Conservation (phyloP, 2,888 invertebrate genomes). For the Heterodera filipjevi region DNA sequence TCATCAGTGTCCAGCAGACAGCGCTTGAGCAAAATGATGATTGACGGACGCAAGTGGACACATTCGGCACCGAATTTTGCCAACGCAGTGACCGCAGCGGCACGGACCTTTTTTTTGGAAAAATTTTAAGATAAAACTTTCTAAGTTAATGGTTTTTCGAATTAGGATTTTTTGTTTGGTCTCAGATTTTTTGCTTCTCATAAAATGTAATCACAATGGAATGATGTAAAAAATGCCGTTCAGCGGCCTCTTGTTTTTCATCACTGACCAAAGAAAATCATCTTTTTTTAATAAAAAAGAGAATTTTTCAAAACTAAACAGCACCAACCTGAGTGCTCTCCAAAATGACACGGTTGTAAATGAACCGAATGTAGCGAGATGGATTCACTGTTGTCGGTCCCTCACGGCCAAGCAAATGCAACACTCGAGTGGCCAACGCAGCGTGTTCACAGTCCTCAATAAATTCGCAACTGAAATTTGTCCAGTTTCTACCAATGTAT, state of each 20-base stretch:
- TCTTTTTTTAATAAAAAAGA: too few species aligned
- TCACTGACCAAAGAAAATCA: constrained; percentile 29
- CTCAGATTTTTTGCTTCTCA: constrained; percentile 32
- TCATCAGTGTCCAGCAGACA: constrained; percentile 96
- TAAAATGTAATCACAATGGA: constrained; percentile 5
- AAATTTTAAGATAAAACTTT: constrained; percentile 29
- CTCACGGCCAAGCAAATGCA: constrained; percentile 93
- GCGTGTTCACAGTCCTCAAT: constrained; percentile 99
- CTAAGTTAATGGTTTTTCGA: neutral
- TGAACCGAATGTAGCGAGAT: constrained; percentile 75
- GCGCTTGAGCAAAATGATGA: constrained; percentile 78
- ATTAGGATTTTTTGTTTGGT: neutral
- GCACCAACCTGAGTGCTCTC: constrained; percentile 87
- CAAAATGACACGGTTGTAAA: constrained; percentile 82
- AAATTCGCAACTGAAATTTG: constrained; percentile 78
- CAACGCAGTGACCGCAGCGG: constrained; percentile 92
- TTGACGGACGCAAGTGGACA: constrained; percentile 83
- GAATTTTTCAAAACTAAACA: too few species aligned
- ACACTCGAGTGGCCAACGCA: constrained; percentile 89
- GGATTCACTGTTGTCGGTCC: constrained; percentile 94
- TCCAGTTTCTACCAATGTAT: too few species aligned
- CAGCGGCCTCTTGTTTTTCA: constrained; percentile 38
- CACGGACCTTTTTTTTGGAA: constrained; percentile 51
- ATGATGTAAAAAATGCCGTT: neutral
- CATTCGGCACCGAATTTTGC: constrained; percentile 97